Evolutionary conservation across 2,797 vertebrate species (phyloP).

Genomic region (Spondyliosoma cantharus): DNA sequence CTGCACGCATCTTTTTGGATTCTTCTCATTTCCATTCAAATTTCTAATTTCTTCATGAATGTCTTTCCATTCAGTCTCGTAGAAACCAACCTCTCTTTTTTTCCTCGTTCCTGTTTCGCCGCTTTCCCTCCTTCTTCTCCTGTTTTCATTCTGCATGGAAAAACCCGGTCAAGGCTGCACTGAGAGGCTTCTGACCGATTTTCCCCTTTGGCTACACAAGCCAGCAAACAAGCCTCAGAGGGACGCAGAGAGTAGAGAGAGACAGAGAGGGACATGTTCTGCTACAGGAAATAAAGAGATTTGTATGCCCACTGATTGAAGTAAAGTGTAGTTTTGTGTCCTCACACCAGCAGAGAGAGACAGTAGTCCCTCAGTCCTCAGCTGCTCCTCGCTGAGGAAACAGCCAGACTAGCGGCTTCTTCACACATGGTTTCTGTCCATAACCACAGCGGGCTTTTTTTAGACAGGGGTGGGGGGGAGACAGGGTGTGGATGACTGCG

Average conservation of each 20-base stretch:
- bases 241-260: not conserved
- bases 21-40: not conserved
- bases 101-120: not conserved
- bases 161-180: slow-evolving; percentile 40
- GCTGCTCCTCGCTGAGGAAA: slow-evolving; percentile 33
- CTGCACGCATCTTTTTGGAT: not conserved
- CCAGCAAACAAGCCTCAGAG: slow-evolving; percentile 24
- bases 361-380: slow-evolving; percentile 57
- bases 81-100: not conserved
- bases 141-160: slow-evolving; percentile 48
- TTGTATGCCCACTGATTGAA: not conserved
- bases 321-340: slow-evolving; percentile 26
- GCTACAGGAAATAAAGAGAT: slow-evolving; percentile 3
- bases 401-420: slow-evolving; percentile 36
- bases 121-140: not conserved
- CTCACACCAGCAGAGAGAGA: slow-evolving; percentile 31
- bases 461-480: slow-evolving; percentile 52
- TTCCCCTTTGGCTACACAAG: slow-evolving; percentile 14
- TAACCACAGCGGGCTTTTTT: slow-evolving; percentile 75
- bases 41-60: not conserved
- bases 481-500: slow-evolving; percentile 75
- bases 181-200: slow-evolving; percentile 20
- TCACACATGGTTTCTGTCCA: slow-evolving; percentile 57
- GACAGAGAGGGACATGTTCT: slow-evolving; percentile 1
- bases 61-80: not conserved